Percentiles rank a stretch among this genome's conserved stretches.
These are phyloP conservation scores for Liposcelis brunnea DNA, from an alignment of 2,888 invertebrate species.

Conservation along the genomic window DNA sequence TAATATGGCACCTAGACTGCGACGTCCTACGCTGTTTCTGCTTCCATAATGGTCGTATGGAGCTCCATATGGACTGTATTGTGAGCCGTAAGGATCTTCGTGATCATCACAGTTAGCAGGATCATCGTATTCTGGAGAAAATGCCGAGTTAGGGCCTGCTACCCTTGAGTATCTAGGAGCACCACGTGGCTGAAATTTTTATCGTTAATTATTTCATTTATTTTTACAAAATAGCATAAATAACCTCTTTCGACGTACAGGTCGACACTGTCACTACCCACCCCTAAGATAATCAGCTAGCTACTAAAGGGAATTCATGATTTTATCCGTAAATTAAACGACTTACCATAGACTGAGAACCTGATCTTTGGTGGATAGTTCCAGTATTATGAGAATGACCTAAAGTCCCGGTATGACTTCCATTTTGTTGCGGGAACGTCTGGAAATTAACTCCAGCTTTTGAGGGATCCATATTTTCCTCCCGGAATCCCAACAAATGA, in stretches of 20 bases:
- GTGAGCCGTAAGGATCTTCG: constrained; percentile 80
- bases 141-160: constrained; percentile 36
- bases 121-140: constrained; percentile 74
- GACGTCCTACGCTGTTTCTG: constrained; percentile 37
- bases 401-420: constrained; percentile 64
- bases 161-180: constrained; percentile 54
- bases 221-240: constrained; percentile 10
- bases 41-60: constrained; percentile 83
- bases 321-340: constrained; percentile 7
- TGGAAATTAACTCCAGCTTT: constrained; percentile 63
- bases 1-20: constrained; percentile 39
- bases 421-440: constrained; percentile 57
- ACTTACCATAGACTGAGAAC: constrained; percentile 76
- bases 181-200: constrained; percentile 22
- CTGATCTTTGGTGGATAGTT: constrained; percentile 66
- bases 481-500: constrained; percentile 86
- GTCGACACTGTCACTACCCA: neutral
- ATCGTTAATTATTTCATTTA: neutral
- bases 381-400: constrained; percentile 52
- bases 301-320: constrained; percentile 2
- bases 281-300: neutral
- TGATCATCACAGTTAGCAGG: constrained; percentile 84
- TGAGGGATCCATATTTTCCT: constrained; percentile 76
- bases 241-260: too few species aligned
- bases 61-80: constrained; percentile 63